These are phyloP conservation scores for Lampropteryx suffumata DNA, from an alignment of 2,888 invertebrate genomes.

Conservation along the genomic window DNA sequence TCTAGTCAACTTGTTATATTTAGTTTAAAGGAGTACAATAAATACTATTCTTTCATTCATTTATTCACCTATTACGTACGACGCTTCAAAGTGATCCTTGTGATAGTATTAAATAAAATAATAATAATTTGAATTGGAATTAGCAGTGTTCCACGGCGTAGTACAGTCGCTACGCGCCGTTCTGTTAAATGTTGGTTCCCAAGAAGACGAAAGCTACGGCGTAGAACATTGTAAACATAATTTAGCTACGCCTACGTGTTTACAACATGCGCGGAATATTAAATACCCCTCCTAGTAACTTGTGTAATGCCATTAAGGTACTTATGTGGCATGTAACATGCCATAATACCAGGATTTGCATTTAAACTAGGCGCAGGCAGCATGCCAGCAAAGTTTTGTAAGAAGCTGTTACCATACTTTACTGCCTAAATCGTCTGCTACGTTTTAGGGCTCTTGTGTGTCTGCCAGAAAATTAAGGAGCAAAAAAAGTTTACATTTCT, in stretches of 20 bases:
- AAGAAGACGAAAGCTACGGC: no score
- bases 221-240: slow-evolving; percentile 17
- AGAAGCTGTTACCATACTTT: slow-evolving; percentile 8
- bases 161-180: no score
- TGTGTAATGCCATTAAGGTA: slow-evolving; percentile 6
- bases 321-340: slow-evolving; percentile 9
- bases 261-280: slow-evolving; percentile 15
- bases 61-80: no score
- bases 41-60: no score
- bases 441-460: not conserved
- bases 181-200: no score
- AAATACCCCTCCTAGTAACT: slow-evolving; percentile 1
- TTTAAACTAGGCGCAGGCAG: slow-evolving; percentile 15
- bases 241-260: slow-evolving; percentile 15
- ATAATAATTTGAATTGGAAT: no score
- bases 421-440: slow-evolving; percentile 7
- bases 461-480: slow-evolving; percentile 5
- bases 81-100: no score
- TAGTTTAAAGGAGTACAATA: no score
- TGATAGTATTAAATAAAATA: no score
- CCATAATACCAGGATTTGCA: slow-evolving; percentile 19
- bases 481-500: no score
- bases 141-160: no score
- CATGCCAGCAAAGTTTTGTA: slow-evolving; percentile 18
- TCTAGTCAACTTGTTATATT: no score